Evolutionary conservation across 1,140 invertebrate genomes (phyloP), one percentile per base, ranked within the genome.

Genomic region (Zaprionus lachaisei): DNA sequence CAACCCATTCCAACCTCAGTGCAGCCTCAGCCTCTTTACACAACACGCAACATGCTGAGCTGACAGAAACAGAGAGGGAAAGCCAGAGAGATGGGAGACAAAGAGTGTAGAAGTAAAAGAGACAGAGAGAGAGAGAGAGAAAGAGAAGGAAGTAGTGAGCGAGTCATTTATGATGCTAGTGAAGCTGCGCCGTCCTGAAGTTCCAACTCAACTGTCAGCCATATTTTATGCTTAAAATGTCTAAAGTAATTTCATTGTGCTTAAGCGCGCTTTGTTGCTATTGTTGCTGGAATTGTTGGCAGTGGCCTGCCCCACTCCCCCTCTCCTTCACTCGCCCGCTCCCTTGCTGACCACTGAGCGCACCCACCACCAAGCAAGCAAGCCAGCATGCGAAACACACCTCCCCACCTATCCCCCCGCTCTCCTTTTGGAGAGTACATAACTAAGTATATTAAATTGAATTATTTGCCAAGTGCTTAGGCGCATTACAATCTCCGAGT

Each of bases 201-300:
- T 64, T 75, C 70, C 72, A 62, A 76, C 83, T 77, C 60, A 72
- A 76, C 81, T 89, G 81, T 87, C 85, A 76, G 78, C 72, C 85
- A 87, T 87, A 89, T 79, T 89, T 83, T 89, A 83, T 87, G 81
- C 84, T 87, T 87, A 89, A 84, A 84, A 87, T 87, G 84, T 79
- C 78, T 72, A 81, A 87, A 89, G 81, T 83, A 76, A 87, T 83
- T 87, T 89, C 68, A 79, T 83, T 87, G 77, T 83, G 80, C 83
- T 87, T 86, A 87, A 78, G 72, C 75, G 47, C 63, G 47, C 66
- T 74, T 75, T 60, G 56, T 63, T 65, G 44, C 20, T 34, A 61
- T 24, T 12, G 17, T 41, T 38, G 44, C 20, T 38, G 61, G 12
- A 7, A 15, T 41, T 51, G 20, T 41, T 34, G 54, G 44, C 31